Evolutionary conservation across 2,797 vertebrate species (phyloP), one percentile per base, ranked within the genome.

Genomic region (Meda fulgida): DNA sequence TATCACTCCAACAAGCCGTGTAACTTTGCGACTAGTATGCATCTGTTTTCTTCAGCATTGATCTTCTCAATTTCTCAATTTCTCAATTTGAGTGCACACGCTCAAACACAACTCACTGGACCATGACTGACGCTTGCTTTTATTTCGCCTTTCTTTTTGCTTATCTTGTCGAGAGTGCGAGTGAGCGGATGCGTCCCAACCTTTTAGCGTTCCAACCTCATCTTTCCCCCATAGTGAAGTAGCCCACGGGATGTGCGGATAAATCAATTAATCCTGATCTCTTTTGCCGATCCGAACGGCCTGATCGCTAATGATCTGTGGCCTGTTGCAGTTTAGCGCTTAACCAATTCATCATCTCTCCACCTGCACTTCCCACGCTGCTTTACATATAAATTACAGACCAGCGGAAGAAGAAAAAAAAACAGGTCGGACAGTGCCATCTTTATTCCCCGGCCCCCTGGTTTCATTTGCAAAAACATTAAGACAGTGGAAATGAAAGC

Each of bases 231-330:
- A 85, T 90, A 92, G 89, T 76, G 53, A 85, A 81, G 78, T 55
- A 80, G 48, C 66, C 79, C 55, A 31, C 14, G 58, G 40, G 83
- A 69, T 51, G 84, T 90, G 86, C 78, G 79, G 86, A 88, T 88
- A 87, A 91, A 93, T 92, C 89, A 90, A 93, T 92, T 90, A 90
- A 85, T 89, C 84, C 85, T 81, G 85, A 80, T 90, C 73, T 77
- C 77, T 81, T 81, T 85, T 83, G 90, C 86, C 88, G 90, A 87
- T 91, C 84, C 73, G 79, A 93, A 88, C 70, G 90, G 79, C 78
- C 88, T 78, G 88, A 88, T 91, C 89, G 85, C 90, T 91, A 92
- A 93, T 92, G 86, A 92, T 90, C 67, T 81, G 60, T 83, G 2
- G 76, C 67, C 82, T 90, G 78, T 87, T 90, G 89, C 87, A 85